phyloP scores from a whole-genome alignment of 1,140 invertebrate genomes.

The Planococcus citri region DNA sequence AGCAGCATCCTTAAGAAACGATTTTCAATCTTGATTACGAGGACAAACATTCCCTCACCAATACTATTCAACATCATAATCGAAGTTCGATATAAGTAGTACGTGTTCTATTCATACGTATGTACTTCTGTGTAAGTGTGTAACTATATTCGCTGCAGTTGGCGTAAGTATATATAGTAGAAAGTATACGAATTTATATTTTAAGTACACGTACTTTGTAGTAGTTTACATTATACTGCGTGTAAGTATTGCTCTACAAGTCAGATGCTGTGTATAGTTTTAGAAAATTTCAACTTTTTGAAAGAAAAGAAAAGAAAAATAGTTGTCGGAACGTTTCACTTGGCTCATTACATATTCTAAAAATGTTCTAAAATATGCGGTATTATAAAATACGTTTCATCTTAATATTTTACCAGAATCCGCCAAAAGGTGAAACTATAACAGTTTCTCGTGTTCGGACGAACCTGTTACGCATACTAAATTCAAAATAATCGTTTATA shows the following conservation, averaged over 20 bases:
- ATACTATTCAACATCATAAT: background rate
- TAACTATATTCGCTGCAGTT: too few species aligned
- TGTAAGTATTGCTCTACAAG: too few species aligned
- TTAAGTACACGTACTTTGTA: background rate
- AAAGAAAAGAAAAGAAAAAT: background rate
- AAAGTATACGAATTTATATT: too few species aligned
- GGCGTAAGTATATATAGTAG: too few species aligned
- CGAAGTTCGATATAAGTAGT: background rate
- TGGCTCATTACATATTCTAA: background rate
- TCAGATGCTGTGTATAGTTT: too few species aligned
- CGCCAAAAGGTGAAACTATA: background rate
- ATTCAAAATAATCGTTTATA: background rate
- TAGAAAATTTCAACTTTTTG: too few species aligned
- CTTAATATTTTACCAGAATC: background rate
- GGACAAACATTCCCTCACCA: background rate
- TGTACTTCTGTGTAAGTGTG: too few species aligned
- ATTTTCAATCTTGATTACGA: constrained; percentile 8
- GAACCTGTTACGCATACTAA: background rate
- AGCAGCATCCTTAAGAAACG: background rate
- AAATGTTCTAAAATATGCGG: background rate
- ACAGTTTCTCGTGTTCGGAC: background rate
- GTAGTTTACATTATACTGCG: too few species aligned
- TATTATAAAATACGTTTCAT: background rate
- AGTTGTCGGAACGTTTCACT: background rate
- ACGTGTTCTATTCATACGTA: too few species aligned